Conservation (phyloP, 1,140 invertebrate species). For the Chymomyza costata region DNA sequence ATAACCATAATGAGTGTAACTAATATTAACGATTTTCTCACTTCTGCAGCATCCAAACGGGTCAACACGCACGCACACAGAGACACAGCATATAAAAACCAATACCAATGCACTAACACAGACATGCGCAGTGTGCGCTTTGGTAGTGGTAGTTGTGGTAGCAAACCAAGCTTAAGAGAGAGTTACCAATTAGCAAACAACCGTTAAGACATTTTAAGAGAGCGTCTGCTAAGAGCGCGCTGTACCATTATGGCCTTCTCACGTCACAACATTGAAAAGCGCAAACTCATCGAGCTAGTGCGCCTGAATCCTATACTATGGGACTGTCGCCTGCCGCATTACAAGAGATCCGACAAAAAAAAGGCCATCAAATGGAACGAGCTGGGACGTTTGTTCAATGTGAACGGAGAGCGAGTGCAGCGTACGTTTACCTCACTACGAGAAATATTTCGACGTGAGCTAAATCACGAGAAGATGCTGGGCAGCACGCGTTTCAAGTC, state of each 20-base stretch:
- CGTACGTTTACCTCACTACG: constrained; percentile 69
- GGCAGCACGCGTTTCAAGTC: constrained; percentile 59
- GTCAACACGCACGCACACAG: constrained; percentile 23
- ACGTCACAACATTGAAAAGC: constrained; percentile 70
- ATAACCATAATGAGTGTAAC: constrained; percentile 20
- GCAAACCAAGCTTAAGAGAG: constrained; percentile 3
- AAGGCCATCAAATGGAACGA: constrained; percentile 73
- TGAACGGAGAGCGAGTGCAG: constrained; percentile 66
- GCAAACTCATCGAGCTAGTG: constrained; percentile 71
- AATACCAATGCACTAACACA: background rate
- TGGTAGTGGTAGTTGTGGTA: constrained; percentile 48
- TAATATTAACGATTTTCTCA: constrained; percentile 67
- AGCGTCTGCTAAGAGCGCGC: background rate
- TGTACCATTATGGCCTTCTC: constrained; percentile 61
- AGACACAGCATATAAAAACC: constrained; percentile 11
- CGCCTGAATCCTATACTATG: constrained; percentile 65
- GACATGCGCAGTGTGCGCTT: constrained; percentile 56
- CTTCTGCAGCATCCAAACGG: constrained; percentile 50
- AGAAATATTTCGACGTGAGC: constrained; percentile 66
- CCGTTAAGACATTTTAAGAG: background rate
- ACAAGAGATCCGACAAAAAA: constrained; percentile 69
- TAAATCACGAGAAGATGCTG: constrained; percentile 73
- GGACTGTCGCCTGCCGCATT: constrained; percentile 70
- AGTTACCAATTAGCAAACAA: too few relatives aligned
- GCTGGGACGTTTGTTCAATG: constrained; percentile 63